Conservation (phyloP, 2,888 invertebrate genomes). For the Pollenia amentaria region DNA sequence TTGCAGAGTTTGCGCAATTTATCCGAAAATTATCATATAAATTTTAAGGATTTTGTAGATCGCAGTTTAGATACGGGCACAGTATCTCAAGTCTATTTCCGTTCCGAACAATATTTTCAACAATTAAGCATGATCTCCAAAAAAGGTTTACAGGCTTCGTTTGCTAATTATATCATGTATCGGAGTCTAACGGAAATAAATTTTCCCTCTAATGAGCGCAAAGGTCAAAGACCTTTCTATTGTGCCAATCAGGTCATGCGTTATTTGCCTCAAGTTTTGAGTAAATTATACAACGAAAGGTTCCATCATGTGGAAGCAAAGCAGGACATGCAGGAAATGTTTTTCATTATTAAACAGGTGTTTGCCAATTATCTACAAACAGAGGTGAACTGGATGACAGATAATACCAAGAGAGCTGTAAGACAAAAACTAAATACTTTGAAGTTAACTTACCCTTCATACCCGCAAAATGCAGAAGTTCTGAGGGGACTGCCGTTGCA, state of each 20-base stretch:
- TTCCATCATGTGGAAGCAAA: constrained; percentile 75
- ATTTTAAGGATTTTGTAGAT: constrained; percentile 81
- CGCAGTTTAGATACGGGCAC: constrained; percentile 76
- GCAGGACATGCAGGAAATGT: constrained; percentile 78
- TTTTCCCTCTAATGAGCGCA: constrained; percentile 68
- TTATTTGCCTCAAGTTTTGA: constrained; percentile 80
- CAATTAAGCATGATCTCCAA: constrained; percentile 77
- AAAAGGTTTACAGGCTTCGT: constrained; percentile 75
- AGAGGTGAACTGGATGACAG: constrained; percentile 79
- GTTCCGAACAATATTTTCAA: constrained; percentile 77
- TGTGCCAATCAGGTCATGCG: constrained; percentile 78
- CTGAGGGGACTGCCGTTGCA: constrained; percentile 75
- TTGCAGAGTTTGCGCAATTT: constrained; percentile 74
- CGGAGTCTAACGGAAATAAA: constrained; percentile 77
- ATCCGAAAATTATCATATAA: constrained; percentile 75
- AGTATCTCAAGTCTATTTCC: constrained; percentile 77
- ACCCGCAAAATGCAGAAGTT: constrained; percentile 75
- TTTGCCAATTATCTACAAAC: constrained; percentile 64
- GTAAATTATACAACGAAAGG: constrained; percentile 79
- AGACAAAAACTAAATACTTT: constrained; percentile 76
- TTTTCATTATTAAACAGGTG: constrained; percentile 76
- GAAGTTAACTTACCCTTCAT: constrained; percentile 77
- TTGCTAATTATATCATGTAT: constrained; percentile 81
- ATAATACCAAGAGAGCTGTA: constrained; percentile 78
- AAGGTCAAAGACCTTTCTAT: constrained; percentile 74